Conservation (phyloP, 2,113 vertebrate species). For the Lasiurus borealis region DNA sequence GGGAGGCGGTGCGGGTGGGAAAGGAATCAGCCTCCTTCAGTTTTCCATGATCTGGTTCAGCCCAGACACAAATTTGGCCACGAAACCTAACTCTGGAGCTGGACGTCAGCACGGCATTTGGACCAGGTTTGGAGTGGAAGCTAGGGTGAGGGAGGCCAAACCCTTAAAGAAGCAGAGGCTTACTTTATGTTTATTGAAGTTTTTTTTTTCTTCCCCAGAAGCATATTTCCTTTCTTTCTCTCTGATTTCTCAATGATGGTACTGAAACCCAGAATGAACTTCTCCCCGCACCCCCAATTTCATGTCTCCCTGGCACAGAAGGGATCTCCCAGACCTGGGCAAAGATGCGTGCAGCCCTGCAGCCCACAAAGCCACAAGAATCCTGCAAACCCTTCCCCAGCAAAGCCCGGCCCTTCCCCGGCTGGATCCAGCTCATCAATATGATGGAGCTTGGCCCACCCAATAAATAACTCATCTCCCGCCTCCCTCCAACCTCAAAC, state of each 20-base stretch:
- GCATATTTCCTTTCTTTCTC: constrained; percentile 14
- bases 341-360: neutral
- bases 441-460: neutral
- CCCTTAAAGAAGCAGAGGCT: constrained; percentile 42
- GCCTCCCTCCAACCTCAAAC: neutral
- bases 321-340: neutral
- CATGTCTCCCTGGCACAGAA: neutral
- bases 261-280: neutral
- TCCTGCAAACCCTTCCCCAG: neutral
- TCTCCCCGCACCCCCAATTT: neutral
- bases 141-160: constrained; percentile 46
- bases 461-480: constrained; percentile 10
- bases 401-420: neutral
- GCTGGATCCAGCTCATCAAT: neutral
- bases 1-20: constrained; percentile 60
- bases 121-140: constrained; percentile 72
- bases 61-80: constrained; percentile 83
- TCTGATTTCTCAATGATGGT: constrained; percentile 46
- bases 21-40: constrained; percentile 84
- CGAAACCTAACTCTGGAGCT: constrained; percentile 64
- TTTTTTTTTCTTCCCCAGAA: neutral
- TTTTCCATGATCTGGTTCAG: constrained; percentile 85
- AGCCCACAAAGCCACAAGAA: neutral
- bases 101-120: constrained; percentile 70
- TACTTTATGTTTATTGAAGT: constrained; percentile 60